These are phyloP conservation scores for Andricus grossulariae DNA, from an alignment of 1,140 invertebrate species.

Conservation along the genomic window DNA sequence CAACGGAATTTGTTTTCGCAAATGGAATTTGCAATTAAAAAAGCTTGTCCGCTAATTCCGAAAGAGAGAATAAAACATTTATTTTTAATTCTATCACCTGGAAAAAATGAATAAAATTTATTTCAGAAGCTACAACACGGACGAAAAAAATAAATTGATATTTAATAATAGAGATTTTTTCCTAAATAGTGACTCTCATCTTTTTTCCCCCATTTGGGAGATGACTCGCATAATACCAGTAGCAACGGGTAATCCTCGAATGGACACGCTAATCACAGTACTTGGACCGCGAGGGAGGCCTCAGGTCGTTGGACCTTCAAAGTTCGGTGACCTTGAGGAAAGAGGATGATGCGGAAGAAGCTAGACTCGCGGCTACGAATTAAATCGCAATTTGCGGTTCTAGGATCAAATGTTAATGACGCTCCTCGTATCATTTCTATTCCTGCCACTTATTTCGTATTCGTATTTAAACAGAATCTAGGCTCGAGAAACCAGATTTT, in stretches of 20 bases:
- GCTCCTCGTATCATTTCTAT: not conserved
- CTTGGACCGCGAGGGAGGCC: constrained; percentile 14
- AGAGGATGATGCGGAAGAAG: constrained; percentile 14
- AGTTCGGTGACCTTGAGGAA: constrained; percentile 27
- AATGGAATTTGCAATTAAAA: too few relatives aligned
- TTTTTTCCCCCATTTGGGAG: not conserved
- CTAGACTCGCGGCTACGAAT: not conserved
- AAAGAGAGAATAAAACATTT: too few relatives aligned
- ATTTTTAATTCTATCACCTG: too few relatives aligned
- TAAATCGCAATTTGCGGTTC: constrained; percentile 25
- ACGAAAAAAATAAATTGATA: not conserved
- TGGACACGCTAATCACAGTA: constrained; percentile 27
- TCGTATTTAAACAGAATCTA: too few relatives aligned
- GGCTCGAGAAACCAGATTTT: too few relatives aligned
- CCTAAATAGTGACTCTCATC: not conserved
- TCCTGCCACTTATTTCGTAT: not conserved
- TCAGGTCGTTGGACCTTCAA: constrained; percentile 25
- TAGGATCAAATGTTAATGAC: not conserved
- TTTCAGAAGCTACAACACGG: too few relatives aligned
- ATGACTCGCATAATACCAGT: constrained; percentile 19
- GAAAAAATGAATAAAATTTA: too few relatives aligned
- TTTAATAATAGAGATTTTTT: not conserved
- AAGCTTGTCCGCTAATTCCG: too few relatives aligned
- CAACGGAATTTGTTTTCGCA: too few relatives aligned
- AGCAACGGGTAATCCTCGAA: constrained; percentile 11